phyloP scores from a whole-genome alignment of 2,113 vertebrate genomes.

The Mastomys natalensis region DNA sequence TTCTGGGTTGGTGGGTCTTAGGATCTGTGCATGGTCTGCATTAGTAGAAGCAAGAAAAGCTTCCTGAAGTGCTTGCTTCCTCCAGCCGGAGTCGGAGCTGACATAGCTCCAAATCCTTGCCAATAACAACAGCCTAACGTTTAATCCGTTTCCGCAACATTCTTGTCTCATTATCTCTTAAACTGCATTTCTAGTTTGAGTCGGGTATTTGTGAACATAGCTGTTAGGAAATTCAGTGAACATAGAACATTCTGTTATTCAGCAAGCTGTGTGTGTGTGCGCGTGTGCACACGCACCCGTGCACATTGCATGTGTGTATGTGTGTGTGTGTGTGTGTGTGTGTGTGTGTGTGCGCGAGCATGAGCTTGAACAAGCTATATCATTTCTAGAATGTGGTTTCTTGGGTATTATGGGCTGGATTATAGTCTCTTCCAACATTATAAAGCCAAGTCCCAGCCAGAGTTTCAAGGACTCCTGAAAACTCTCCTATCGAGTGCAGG shows the following conservation, averaged over 20 bases:
- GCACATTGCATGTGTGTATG: no score
- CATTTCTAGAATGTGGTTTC: not conserved
- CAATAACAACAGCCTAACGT: not conserved
- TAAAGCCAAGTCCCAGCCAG: not conserved
- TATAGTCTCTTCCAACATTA: conserved; percentile 2
- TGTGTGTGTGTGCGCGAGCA: not conserved
- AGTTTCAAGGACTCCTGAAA: not conserved
- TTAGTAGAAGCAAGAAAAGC: not conserved
- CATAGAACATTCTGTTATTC: not conserved
- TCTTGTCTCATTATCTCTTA: conserved; percentile 5
- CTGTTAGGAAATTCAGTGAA: not conserved
- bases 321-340: not conserved
- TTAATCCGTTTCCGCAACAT: not conserved
- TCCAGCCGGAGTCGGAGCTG: not conserved
- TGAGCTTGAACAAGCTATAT: conserved; percentile 6
- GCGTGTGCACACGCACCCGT: no score
- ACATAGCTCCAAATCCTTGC: not conserved
- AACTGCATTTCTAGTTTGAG: not conserved
- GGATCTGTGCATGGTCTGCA: not conserved
- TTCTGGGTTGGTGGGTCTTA: not conserved
- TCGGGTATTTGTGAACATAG: not conserved
- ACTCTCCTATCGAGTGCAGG: not conserved
- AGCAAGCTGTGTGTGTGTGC: not conserved
- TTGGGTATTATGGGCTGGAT: not conserved
- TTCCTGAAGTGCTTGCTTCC: not conserved